Evolutionary conservation across 2,797 vertebrate species (phyloP), one percentile per base, ranked within the genome.

Genomic region (Lagocephalus sceleratus): DNA sequence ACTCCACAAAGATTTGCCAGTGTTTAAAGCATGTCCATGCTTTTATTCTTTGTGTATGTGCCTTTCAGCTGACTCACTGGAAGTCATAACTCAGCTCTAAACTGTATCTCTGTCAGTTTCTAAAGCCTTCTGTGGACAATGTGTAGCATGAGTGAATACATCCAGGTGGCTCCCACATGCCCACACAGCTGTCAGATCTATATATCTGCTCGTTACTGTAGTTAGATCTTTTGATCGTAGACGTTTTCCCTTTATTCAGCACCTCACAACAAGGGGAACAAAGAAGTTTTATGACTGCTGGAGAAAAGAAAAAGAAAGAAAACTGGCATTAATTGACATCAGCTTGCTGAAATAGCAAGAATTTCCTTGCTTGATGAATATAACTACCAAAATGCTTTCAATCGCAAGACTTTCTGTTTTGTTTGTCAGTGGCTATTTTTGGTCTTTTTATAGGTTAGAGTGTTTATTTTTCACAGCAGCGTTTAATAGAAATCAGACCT

Each of bases 401-500:
- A 29, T 11, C 29, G 8, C 29, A 3, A 11, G 29, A 29, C 29
- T 29, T 11, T 29, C 29, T 29, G 29, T 29, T 25, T 25, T 29
- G 29, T 29, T 25, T 25, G 25, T 25, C 10, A 29, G 29, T 29
- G 9, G 29, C 29, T 29, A 29, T 29, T 29, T 35, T 25, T 25
- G 23, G 23, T 25, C 23, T 25, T 25, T 25, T 35, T 35, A 35
- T 35, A 35, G 32, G 32, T 2, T 35, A 35, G 32, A 35, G 12
- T 4, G 32, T 35, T 32, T 32, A 32, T 9, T 11, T 32, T 32
- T 40, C 26, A 62, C 47, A 60, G 19, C 39, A 64, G 45, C 49
- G 64, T 58, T 69, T 54, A 67, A 43, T 40, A 50, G 29, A 55
- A 42, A 62, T 73, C 43, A 35, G 19, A 60, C 19, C 22, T 9